A percentile compares a stretch with the other conserved stretches of the same genome.
phyloP scores from a whole-genome alignment of 2,797 vertebrate species.

The Oreortyx pictus region DNA sequence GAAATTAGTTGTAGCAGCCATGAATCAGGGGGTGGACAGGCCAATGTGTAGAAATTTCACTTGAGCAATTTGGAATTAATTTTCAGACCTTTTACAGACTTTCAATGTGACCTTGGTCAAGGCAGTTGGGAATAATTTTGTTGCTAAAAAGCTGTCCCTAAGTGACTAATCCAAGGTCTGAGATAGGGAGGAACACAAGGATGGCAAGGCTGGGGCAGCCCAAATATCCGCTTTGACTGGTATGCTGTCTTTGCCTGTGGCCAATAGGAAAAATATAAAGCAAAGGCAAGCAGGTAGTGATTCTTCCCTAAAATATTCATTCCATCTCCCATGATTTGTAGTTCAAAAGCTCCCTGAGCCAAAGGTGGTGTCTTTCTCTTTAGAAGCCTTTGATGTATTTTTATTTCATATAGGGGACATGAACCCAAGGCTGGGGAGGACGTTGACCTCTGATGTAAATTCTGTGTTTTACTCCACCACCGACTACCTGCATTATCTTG shows the following conservation, averaged over 20 bases:
- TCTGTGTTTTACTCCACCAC: neutral
- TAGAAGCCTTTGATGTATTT: neutral
- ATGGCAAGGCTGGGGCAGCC: neutral
- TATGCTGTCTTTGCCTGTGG: neutral
- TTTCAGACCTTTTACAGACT: neutral
- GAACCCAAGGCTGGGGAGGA: neutral
- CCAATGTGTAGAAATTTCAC: neutral
- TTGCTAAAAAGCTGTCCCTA: neutral
- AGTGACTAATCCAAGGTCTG: neutral
- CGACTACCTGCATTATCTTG: neutral
- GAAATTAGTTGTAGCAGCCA: constrained; percentile 21
- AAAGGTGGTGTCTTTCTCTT: neutral
- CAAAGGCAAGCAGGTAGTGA: neutral
- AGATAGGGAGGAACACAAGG: neutral
- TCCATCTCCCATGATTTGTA: neutral
- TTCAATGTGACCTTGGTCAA: constrained; percentile 7
- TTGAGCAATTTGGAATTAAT: constrained; percentile 8
- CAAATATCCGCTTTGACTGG: neutral
- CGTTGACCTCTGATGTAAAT: neutral
- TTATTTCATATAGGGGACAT: neutral
- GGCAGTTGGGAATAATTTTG: neutral
- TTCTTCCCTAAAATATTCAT: neutral
- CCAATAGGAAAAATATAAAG: neutral
- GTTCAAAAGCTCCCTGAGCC: neutral
- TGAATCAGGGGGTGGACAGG: constrained; percentile 36